Evolutionary conservation across 2,888 invertebrate genomes (phyloP).

Genomic region (Bellardia bayeri): DNA sequence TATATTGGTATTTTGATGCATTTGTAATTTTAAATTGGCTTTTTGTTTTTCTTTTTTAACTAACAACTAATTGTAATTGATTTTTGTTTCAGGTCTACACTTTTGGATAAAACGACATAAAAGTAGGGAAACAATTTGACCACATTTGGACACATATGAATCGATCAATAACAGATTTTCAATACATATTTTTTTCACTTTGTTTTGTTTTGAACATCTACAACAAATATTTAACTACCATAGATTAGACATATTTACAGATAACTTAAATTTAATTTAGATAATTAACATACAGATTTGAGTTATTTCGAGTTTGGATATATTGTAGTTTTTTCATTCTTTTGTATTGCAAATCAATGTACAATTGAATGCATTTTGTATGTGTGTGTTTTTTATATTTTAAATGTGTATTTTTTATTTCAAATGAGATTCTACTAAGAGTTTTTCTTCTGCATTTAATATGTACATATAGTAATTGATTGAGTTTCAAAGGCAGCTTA

Average conservation of each 20-base stretch:
- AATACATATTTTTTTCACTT: slow-evolving; percentile 2
- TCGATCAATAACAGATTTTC: slow-evolving; percentile 47
- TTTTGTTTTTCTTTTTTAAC: slow-evolving; percentile 5
- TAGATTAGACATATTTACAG: slow-evolving; percentile 34
- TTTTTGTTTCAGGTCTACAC: slow-evolving; percentile 29
- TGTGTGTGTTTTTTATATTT: not conserved
- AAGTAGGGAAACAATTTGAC: slow-evolving; percentile 28
- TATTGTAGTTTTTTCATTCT: slow-evolving; percentile 20
- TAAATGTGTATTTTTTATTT: slow-evolving; percentile 34
- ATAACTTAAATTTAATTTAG: slow-evolving; percentile 48
- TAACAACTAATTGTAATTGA: slow-evolving; percentile 37
- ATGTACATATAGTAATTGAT: slow-evolving; percentile 66
- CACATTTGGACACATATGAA: slow-evolving; percentile 50
- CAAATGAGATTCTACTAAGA: slow-evolving; percentile 64
- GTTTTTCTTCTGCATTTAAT: slow-evolving; percentile 28
- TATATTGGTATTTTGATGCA: not conserved
- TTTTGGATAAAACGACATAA: slow-evolving; percentile 49
- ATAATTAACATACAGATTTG: slow-evolving; percentile 21
- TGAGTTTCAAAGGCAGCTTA: slow-evolving; percentile 56
- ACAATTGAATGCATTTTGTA: not conserved
- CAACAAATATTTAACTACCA: slow-evolving; percentile 53
- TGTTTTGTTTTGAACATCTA: slow-evolving; percentile 33
- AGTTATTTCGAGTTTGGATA: slow-evolving; percentile 39
- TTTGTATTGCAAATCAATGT: slow-evolving; percentile 27
- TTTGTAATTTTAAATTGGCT: not conserved